Percentiles rank a stretch among this genome's conserved stretches.
Conservation (phyloP, 2,888 invertebrate species). For the Hyppa rectilinea region DNA sequence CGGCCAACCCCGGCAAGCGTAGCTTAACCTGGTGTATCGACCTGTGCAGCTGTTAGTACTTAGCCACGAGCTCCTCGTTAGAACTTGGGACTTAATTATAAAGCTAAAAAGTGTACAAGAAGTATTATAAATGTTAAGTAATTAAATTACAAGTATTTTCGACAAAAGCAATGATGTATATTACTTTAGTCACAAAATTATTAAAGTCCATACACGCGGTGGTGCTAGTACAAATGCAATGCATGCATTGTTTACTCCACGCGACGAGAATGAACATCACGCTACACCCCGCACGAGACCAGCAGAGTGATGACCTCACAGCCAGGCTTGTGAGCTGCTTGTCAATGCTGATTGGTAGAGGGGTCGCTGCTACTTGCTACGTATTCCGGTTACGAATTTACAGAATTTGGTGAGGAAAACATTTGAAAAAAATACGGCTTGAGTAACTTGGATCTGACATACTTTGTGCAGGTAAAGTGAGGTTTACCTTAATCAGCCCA, state of each 20-base stretch:
- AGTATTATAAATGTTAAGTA: too few species aligned
- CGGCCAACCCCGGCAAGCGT: too few species aligned
- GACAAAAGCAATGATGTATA: neutral
- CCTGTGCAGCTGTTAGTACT: too few species aligned
- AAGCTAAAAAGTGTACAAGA: neutral
- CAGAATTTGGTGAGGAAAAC: neutral
- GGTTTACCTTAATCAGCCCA: neutral
- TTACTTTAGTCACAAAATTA: neutral
- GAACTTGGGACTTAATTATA: too few species aligned
- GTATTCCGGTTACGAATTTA: neutral
- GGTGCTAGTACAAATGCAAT: constrained; percentile 52
- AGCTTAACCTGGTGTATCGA: too few species aligned
- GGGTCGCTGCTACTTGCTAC: neutral
- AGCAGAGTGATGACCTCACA: constrained; percentile 61
- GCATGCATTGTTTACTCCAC: constrained; percentile 66
- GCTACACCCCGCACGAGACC: constrained; percentile 43
- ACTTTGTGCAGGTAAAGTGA: neutral
- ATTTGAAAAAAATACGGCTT: neutral
- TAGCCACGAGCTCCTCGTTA: too few species aligned
- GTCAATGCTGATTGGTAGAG: constrained; percentile 10
- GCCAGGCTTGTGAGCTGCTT: constrained; percentile 29
- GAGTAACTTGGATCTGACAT: neutral
- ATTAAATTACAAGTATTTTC: neutral
- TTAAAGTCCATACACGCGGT: constrained; percentile 44
- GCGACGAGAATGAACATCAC: constrained; percentile 62